Evolutionary conservation across 2,888 invertebrate genomes (phyloP).

Genomic region (Melipona bicolor): DNA sequence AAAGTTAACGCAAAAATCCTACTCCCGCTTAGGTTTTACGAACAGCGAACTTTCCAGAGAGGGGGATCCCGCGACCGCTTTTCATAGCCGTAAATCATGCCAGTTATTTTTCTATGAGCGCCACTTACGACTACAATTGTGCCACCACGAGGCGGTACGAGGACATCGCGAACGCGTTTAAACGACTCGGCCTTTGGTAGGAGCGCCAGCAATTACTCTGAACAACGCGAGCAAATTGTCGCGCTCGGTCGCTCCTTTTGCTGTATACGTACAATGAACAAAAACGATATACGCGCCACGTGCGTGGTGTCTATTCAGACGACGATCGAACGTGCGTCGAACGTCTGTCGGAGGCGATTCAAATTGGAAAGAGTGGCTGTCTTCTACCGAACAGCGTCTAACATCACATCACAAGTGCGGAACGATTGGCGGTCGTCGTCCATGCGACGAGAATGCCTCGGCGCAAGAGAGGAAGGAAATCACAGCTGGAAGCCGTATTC

Average conservation of each 20-base stretch:
- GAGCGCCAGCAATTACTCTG: slow-evolving; percentile 23
- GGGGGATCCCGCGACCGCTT: background rate
- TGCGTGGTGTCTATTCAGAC: slow-evolving; percentile 1
- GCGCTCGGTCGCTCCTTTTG: slow-evolving; percentile 12
- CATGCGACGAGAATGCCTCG: slow-evolving; percentile 5
- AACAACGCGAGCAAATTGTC: slow-evolving; percentile 30
- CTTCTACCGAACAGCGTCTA: background rate
- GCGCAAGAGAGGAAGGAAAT: slow-evolving; percentile 54
- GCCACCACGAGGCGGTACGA: slow-evolving; percentile 3
- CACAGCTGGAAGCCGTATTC: slow-evolving; percentile 12
- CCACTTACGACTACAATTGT: background rate
- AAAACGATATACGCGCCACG: slow-evolving; percentile 2
- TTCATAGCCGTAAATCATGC: slow-evolving; percentile 12
- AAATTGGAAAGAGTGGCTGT: background rate
- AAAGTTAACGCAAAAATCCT: background rate
- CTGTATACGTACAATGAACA: background rate
- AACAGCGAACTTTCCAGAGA: background rate
- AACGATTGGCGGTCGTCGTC: background rate
- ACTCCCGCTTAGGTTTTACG: background rate
- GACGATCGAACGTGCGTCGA: background rate
- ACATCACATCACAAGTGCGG: background rate
- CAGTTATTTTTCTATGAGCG: background rate
- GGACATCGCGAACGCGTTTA: slow-evolving; percentile 15
- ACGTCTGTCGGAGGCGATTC: background rate
- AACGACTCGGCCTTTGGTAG: slow-evolving; percentile 9